Conservation (phyloP, 2,888 invertebrate genomes). For the Papilio elwesi region DNA sequence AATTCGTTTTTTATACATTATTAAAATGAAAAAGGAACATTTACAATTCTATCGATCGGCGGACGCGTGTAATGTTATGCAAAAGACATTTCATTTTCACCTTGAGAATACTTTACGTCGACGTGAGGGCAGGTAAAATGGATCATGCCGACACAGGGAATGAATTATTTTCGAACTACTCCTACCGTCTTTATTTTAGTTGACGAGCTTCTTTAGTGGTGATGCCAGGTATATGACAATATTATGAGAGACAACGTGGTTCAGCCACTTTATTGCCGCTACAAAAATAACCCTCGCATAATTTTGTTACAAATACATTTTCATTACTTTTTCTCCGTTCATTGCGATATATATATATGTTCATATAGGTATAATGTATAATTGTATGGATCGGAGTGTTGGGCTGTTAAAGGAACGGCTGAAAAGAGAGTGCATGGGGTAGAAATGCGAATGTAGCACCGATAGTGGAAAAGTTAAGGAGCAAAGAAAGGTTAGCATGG, state of each 20-base stretch:
- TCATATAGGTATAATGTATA: neutral
- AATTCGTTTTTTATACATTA: constrained; percentile 58
- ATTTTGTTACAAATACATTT: constrained; percentile 12
- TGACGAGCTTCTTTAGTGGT: constrained; percentile 16
- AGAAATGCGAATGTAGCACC: too few relatives aligned
- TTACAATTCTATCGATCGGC: constrained; percentile 76
- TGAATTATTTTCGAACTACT: constrained; percentile 44
- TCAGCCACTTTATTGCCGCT: constrained; percentile 1
- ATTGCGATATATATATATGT: neutral
- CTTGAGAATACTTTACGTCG: constrained; percentile 68
- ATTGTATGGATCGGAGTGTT: too few relatives aligned
- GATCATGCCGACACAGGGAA: constrained; percentile 44
- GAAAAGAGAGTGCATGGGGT: too few relatives aligned
- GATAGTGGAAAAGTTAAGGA: too few relatives aligned
- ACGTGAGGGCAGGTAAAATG: constrained; percentile 52
- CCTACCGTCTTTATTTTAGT: constrained; percentile 33
- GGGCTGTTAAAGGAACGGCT: too few relatives aligned
- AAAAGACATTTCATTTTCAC: constrained; percentile 71
- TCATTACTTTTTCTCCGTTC: constrained; percentile 1
- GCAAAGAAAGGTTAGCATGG: too few relatives aligned
- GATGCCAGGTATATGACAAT: constrained; percentile 23
- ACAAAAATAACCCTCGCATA: constrained; percentile 8
- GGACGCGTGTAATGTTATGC: constrained; percentile 66
- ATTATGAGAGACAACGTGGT: constrained; percentile 11
- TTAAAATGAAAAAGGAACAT: constrained; percentile 59